phyloP scores from a whole-genome alignment of 1,140 invertebrate species.

The Coelopa frigida region DNA sequence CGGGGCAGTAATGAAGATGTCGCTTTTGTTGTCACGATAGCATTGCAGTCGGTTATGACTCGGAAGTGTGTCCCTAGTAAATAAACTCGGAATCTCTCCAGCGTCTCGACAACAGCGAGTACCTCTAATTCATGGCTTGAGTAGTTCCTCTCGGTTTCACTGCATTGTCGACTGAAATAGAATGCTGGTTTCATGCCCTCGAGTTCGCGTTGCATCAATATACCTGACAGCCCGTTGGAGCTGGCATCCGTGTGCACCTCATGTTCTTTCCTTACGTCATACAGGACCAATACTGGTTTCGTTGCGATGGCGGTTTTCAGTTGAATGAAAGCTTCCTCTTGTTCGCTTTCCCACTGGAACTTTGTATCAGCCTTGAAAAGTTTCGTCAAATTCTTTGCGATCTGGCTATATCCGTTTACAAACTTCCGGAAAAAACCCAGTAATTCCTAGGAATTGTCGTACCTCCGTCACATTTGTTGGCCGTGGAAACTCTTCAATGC shows the following conservation, averaged over 20 bases:
- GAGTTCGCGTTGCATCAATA: neutral
- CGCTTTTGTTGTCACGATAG: neutral
- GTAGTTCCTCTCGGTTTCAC: conserved; percentile 19
- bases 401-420: neutral
- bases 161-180: conserved; percentile 14
- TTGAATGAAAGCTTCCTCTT: no score
- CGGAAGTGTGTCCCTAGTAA: conserved; percentile 8
- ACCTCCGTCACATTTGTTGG: neutral
- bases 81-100: conserved; percentile 12
- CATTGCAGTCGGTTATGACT: conserved; percentile 15
- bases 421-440: conserved; percentile 1
- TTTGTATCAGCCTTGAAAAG: no score
- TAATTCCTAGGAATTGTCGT: neutral
- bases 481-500: neutral
- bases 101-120: conserved; percentile 14
- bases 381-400: neutral
- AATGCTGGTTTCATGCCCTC: no score
- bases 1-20: conserved; percentile 17
- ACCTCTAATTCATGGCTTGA: conserved; percentile 23
- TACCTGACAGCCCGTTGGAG: neutral
- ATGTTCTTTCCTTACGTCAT: neutral
- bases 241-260: conserved; percentile 3
- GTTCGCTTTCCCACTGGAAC: no score
- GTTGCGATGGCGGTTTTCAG: no score
- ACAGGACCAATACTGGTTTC: no score